Evolutionary conservation across 2,888 invertebrate species (phyloP), one percentile per base, ranked within the genome.

Genomic region (Heliconius charithonia): DNA sequence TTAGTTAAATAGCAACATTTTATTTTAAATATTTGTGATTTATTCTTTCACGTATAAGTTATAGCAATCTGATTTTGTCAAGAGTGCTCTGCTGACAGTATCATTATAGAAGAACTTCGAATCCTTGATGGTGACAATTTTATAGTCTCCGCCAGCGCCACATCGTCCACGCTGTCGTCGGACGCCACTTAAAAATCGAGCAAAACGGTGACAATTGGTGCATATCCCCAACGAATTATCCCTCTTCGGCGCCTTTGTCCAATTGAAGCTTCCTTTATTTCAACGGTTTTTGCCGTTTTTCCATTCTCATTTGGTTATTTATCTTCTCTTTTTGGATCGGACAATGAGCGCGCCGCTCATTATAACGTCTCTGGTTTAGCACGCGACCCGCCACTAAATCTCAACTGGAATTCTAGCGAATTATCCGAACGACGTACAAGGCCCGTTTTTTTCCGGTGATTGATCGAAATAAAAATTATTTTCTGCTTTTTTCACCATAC

Each of bases 301-400:
- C 93, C 92, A 90, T 93, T 93, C 94, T 93, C 94, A 95, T 94
- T 95, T 95, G 94, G 93, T 93, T 94, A 94, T 94, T 94, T 94
- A 93, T 94, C 88, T 93, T 88, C 88, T 91, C 92, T 92, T 93
- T 93, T 93, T 91, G 89, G 87, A 84, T 85, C 82, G 85, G 84
- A 86, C 86, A 89, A 89, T 89, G 88, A 87, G 87, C 85, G 82
- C 81, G 86, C 85, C 82, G 91, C 94, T 94, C 94, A 94, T 94
- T 95, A 94, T 94, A 91, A 90, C 90, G 90, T 87, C 87, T 82
- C 86, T 86, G 89, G 87, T 88, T 91, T 92, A 93, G 94, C 93
- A 93, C 93, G 92, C 91, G 90, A 88, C 86, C 83, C 85, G 88
- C 86, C 88, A 92, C 92, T 95, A 95, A 95, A 95, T 94, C 95